Conservation (phyloP, 2,888 invertebrate species). For the Caenorhabditis angaria region DNA sequence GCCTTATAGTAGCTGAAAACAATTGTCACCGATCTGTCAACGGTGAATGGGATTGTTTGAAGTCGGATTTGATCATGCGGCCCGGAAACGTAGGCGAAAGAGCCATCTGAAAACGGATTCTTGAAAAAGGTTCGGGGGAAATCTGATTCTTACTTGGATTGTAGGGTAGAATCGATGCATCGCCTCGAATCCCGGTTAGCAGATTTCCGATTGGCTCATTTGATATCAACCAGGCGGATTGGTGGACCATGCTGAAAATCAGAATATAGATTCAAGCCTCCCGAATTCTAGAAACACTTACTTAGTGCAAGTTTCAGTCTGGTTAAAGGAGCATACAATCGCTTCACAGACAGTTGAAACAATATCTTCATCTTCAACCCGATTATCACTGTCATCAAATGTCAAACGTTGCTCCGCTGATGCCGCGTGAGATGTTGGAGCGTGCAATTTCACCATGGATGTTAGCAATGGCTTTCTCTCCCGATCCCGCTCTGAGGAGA, state of each 20-base stretch:
- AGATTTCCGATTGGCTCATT: constrained; percentile 59
- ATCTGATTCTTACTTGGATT: constrained; percentile 46
- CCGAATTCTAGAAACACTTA: constrained; percentile 5
- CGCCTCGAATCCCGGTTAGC: constrained; percentile 63
- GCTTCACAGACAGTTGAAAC: constrained; percentile 46
- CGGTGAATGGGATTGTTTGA: constrained; percentile 57
- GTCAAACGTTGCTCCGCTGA: neutral
- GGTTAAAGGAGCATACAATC: constrained; percentile 58
- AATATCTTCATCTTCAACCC: neutral
- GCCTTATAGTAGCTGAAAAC: constrained; percentile 69
- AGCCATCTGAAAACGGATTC: constrained; percentile 52
- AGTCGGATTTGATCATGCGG: constrained; percentile 55
- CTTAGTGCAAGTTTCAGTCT: constrained; percentile 47
- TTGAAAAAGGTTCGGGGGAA: neutral
- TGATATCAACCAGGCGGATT: constrained; percentile 54
- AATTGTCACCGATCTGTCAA: constrained; percentile 57
- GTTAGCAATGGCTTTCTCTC: neutral
- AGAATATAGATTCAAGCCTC: neutral
- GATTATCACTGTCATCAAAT: constrained; percentile 7
- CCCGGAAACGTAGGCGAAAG: constrained; percentile 60
- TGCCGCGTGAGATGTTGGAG: neutral
- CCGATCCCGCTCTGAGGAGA: neutral
- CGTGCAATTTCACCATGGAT: neutral
- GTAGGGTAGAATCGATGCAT: constrained; percentile 62
- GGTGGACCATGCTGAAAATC: constrained; percentile 32